Conservation (phyloP, 2,113 vertebrate species). For the Syrrhaptes paradoxus region DNA sequence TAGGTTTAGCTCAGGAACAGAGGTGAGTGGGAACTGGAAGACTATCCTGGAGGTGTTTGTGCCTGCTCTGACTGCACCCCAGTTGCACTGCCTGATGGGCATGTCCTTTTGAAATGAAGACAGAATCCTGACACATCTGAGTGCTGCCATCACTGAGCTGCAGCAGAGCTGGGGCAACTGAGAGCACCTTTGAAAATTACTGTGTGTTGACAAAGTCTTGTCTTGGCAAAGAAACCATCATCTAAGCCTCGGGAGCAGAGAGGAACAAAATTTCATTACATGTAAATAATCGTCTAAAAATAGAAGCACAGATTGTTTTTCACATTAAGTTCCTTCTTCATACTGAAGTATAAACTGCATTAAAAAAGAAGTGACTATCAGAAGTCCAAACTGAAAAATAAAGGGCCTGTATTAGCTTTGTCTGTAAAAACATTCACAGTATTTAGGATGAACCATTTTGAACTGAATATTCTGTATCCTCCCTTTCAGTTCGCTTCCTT, state of each 20-base stretch:
- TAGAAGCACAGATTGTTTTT: conserved; percentile 48
- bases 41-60: neutral
- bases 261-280: conserved; percentile 42
- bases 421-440: neutral
- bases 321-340: conserved; percentile 15
- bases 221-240: conserved; percentile 18
- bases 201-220: neutral
- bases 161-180: neutral
- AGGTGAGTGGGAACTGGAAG: neutral
- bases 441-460: neutral
- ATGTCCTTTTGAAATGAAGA: neutral
- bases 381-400: neutral
- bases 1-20: neutral
- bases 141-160: neutral
- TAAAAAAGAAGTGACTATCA: neutral
- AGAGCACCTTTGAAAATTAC: neutral
- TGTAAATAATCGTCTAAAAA: conserved; percentile 61
- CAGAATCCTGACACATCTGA: neutral
- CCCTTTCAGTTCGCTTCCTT: neutral
- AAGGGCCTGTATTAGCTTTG: neutral
- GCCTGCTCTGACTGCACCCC: neutral
- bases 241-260: neutral
- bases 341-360: neutral
- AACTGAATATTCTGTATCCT: neutral
- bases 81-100: neutral